Percentiles rank a stretch among this genome's conserved stretches.
Conservation (phyloP, 2,797 vertebrate species). For the Enteromius argenteus region DNA sequence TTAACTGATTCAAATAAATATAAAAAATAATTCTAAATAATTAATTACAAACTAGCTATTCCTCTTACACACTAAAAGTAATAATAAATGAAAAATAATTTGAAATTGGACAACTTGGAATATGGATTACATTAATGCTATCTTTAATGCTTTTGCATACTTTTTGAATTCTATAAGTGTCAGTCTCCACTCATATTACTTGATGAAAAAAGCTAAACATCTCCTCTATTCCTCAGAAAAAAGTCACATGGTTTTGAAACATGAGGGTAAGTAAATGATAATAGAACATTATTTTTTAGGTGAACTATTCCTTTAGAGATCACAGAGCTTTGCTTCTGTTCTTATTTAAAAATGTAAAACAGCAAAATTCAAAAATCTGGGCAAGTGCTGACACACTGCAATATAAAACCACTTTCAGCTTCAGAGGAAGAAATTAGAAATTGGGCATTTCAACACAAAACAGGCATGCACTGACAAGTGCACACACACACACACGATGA, state of each 20-base stretch:
- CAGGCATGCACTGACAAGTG: conserved; percentile 30
- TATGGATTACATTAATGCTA: no score
- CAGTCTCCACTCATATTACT: neutral
- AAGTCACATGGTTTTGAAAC: neutral
- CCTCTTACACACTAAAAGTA: no score
- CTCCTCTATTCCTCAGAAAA: neutral
- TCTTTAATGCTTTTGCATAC: neutral
- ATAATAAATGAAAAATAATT: no score
- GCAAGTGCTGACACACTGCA: neutral
- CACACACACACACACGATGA: neutral
- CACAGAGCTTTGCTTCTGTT: neutral
- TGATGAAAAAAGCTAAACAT: neutral
- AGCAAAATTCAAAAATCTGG: neutral
- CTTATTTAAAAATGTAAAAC: neutral
- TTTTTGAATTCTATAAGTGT: neutral
- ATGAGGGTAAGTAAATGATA: neutral
- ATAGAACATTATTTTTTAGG: neutral
- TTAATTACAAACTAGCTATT: neutral
- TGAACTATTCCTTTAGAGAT: conserved; percentile 3
- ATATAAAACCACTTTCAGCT: neutral
- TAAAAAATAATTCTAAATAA: neutral
- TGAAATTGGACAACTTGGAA: neutral
- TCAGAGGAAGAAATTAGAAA: conserved; percentile 16
- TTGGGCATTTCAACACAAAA: conserved; percentile 17
- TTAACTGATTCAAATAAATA: neutral